Conservation (phyloP, 2,888 invertebrate species). For the Trissolcus brochymenae region DNA sequence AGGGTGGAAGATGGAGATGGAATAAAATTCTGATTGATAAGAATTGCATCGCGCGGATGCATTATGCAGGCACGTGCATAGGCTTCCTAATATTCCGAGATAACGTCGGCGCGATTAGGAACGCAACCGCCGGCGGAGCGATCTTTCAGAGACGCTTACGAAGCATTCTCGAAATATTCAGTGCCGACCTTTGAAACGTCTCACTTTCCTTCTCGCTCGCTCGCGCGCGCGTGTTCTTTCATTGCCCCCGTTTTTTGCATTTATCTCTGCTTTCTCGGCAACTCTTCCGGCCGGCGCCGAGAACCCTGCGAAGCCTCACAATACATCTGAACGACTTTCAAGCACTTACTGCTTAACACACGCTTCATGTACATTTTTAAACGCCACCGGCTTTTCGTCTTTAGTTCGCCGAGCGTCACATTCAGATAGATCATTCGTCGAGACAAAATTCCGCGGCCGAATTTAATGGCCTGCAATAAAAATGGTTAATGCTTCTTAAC, state of each 20-base stretch:
- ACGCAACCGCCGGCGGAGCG: slow-evolving; percentile 66
- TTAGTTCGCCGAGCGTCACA: slow-evolving; percentile 27
- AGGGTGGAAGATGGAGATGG: background rate
- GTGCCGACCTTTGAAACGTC: slow-evolving; percentile 52
- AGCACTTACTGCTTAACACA: slow-evolving; percentile 65
- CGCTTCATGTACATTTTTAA: slow-evolving; percentile 68
- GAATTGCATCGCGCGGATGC: slow-evolving; percentile 17
- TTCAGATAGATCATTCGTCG: slow-evolving; percentile 35
- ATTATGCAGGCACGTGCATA: slow-evolving; percentile 61
- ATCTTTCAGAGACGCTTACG: slow-evolving; percentile 71
- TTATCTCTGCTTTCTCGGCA: slow-evolving; percentile 43
- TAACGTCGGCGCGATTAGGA: slow-evolving; percentile 69
- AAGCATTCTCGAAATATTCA: slow-evolving; percentile 67
- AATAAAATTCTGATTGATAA: slow-evolving; percentile 25
- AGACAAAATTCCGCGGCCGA: slow-evolving; percentile 11
- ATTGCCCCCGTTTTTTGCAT: slow-evolving; percentile 44
- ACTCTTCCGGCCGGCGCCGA: slow-evolving; percentile 34
- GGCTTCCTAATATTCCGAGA: slow-evolving; percentile 68
- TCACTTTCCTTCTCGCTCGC: slow-evolving; percentile 42
- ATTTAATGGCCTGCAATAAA: slow-evolving; percentile 11
- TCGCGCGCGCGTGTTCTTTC: slow-evolving; percentile 38
- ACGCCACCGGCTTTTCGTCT: slow-evolving; percentile 59
- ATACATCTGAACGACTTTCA: slow-evolving; percentile 61
- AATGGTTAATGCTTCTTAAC: slow-evolving; percentile 3
- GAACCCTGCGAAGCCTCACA: slow-evolving; percentile 50